Evolutionary conservation across 2,113 vertebrate genomes (phyloP).

Genomic region (Axis porcinus): DNA sequence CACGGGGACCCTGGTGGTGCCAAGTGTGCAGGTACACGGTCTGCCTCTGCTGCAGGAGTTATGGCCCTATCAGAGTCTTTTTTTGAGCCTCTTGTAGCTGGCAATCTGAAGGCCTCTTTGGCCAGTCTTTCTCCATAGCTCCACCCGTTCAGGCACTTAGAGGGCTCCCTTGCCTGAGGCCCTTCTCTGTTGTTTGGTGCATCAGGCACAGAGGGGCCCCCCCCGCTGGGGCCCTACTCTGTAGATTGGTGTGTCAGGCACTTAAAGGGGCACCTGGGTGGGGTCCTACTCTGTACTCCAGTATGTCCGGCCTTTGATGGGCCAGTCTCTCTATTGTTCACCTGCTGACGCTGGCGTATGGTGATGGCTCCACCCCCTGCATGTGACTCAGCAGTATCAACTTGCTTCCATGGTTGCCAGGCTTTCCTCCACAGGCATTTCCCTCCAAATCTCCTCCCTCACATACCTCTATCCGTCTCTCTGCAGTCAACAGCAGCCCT

Average conservation of each 20-base stretch:
- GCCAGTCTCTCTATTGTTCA: neutral
- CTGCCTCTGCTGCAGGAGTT: neutral
- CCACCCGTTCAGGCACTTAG: neutral
- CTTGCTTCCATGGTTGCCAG: neutral
- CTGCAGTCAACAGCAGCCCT: neutral
- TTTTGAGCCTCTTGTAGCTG: neutral
- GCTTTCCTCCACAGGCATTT: neutral
- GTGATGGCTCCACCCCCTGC: neutral
- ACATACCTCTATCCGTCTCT: neutral
- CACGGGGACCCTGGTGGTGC: neutral
- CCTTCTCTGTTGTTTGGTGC: neutral
- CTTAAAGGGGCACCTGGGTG: neutral
- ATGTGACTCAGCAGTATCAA: neutral
- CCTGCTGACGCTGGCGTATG: rapidly evolving
- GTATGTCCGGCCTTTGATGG: neutral
- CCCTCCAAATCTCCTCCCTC: neutral
- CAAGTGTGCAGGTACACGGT: neutral
- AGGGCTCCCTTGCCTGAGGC: neutral
- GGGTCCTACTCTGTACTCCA: neutral
- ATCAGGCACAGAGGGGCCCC: neutral
- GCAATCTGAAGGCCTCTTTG: neutral
- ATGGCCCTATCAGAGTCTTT: neutral
- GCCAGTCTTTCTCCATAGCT: neutral
- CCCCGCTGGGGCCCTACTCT: neutral
- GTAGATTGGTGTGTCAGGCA: neutral